Conservation (phyloP, 2,113 vertebrate species). For the Geococcyx californianus region DNA sequence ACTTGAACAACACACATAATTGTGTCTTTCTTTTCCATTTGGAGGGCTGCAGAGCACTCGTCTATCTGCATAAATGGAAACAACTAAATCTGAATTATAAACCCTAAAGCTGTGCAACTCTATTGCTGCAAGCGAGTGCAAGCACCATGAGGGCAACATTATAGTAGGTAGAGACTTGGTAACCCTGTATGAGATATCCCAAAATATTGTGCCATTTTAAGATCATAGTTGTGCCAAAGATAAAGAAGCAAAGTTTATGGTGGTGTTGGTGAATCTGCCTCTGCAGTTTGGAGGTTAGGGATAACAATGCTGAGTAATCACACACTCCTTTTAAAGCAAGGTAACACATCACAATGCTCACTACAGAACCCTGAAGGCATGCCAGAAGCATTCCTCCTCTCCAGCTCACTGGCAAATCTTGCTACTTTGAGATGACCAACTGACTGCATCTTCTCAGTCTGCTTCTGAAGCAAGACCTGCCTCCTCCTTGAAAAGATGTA, state of each 20-base stretch:
- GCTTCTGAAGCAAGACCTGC: background rate
- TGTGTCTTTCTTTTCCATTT: background rate
- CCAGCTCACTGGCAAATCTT: background rate
- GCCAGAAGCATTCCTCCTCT: background rate
- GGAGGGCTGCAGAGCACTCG: background rate
- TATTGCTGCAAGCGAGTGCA: background rate
- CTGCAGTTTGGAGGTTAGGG: background rate
- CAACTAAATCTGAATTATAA: background rate
- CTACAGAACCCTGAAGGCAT: background rate
- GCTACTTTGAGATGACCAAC: background rate
- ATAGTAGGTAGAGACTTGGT: background rate
- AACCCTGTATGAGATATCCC: background rate
- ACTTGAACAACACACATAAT: background rate
- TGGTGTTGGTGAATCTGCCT: background rate
- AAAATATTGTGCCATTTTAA: background rate
- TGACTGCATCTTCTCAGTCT: background rate
- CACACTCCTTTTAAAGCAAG: background rate
- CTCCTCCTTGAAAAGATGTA: background rate
- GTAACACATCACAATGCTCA: fast-evolving
- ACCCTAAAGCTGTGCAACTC: background rate
- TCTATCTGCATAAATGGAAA: background rate
- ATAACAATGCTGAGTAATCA: background rate
- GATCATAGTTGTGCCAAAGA: background rate
- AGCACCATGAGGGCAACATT: background rate
- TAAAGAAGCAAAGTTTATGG: background rate